These are phyloP conservation scores for Microcebus jonahi DNA, from an alignment of 2,113 vertebrate species.

Conservation along the genomic window DNA sequence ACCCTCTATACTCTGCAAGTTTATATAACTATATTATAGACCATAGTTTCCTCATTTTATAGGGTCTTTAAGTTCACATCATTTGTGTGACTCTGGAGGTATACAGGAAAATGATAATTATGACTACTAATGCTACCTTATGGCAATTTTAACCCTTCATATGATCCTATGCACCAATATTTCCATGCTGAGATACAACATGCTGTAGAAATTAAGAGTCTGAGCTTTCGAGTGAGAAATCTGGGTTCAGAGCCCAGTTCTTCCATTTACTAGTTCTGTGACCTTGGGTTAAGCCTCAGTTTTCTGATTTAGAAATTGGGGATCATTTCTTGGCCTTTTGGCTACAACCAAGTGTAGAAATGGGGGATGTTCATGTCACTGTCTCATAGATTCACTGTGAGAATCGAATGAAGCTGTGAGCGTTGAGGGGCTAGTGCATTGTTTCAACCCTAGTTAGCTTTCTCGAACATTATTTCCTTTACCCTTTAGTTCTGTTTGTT, in stretches of 20 bases:
- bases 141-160: background rate
- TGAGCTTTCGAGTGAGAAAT: background rate
- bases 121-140: background rate
- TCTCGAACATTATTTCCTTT: background rate
- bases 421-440: accelerated
- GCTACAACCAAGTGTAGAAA: background rate
- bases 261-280: background rate
- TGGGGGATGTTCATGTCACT: background rate
- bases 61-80: background rate
- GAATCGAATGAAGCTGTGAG: background rate
- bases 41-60: background rate
- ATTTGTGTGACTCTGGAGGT: background rate
- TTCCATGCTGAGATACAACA: background rate
- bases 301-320: background rate
- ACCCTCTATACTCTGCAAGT: background rate
- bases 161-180: background rate
- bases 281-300: background rate
- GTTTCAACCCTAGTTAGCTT: background rate
- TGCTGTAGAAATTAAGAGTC: background rate
- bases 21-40: background rate
- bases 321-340: background rate
- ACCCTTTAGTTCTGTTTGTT: background rate
- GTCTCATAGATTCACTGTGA: background rate
- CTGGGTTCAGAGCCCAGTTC: background rate
- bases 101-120: background rate